phyloP scores from a whole-genome alignment of 30 jellyfish, hydroid and myxozoan genomes.

The Aurelia coerulea region DNA sequence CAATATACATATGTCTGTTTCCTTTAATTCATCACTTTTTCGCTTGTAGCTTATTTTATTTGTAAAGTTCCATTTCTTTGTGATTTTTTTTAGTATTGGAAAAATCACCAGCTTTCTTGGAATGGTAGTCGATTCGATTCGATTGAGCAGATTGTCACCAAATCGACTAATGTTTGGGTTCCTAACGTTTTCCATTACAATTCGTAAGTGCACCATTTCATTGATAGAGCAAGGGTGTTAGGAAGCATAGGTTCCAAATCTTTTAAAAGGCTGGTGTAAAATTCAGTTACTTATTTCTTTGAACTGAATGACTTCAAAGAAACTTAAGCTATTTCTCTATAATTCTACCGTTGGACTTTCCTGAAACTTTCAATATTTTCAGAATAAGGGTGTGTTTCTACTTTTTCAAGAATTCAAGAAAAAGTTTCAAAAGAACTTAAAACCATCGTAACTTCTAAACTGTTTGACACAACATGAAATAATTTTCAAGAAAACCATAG shows the following conservation, averaged over 20 bases:
- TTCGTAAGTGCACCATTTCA: background rate
- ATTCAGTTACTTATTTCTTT: too few species aligned
- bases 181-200: background rate
- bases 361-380: too few species aligned
- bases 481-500: too few species aligned
- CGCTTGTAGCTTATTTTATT: background rate
- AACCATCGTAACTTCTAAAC: too few species aligned
- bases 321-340: too few species aligned
- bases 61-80: background rate
- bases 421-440: too few species aligned
- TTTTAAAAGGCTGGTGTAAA: background rate
- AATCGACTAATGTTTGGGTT: conserved; percentile 15
- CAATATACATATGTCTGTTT: background rate
- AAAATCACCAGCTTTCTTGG: conserved; percentile 44
- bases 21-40: background rate
- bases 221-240: background rate
- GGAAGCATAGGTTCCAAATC: background rate
- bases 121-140: conserved; percentile 33
- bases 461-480: too few species aligned
- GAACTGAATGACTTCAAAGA: too few species aligned
- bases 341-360: too few species aligned
- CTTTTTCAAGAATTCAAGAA: too few species aligned
- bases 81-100: conserved; percentile 12
- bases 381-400: too few species aligned
- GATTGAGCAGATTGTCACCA: background rate